These are phyloP conservation scores for Tragelaphus buxtoni DNA, from an alignment of 2,113 vertebrate genomes.

Conservation along the genomic window DNA sequence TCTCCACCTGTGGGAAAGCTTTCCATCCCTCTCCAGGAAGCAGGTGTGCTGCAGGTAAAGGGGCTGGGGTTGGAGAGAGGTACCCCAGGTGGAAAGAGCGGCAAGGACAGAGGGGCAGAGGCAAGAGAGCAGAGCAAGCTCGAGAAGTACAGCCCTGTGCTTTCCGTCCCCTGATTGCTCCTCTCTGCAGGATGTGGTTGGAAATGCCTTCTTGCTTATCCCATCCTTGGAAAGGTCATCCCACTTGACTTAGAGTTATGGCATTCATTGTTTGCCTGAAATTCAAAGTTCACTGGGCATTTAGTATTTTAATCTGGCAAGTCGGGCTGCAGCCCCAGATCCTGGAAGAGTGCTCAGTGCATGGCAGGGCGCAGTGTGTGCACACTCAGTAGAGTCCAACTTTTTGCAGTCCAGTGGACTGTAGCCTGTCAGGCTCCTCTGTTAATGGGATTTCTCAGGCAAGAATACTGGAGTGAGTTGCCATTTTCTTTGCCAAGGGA, in stretches of 20 bases:
- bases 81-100: fast-evolving
- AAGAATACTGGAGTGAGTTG: background rate
- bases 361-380: fast-evolving
- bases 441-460: background rate
- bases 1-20: too few species aligned
- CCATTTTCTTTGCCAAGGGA: background rate
- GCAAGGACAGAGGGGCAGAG: background rate
- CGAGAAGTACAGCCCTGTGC: background rate
- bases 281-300: background rate
- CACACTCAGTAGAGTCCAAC: background rate
- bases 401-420: background rate
- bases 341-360: background rate
- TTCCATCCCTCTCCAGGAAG: background rate
- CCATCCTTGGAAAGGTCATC: background rate
- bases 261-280: background rate
- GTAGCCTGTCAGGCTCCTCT: background rate
- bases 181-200: background rate
- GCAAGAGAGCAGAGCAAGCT: background rate
- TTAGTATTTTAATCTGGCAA: background rate
- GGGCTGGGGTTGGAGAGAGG: background rate
- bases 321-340: background rate
- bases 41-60: background rate
- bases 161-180: background rate
- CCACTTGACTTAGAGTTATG: background rate
- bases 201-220: background rate